Evolutionary conservation across 2,797 vertebrate species (phyloP), one percentile per base, ranked within the genome.

Genomic region (Caiman crocodilus): DNA sequence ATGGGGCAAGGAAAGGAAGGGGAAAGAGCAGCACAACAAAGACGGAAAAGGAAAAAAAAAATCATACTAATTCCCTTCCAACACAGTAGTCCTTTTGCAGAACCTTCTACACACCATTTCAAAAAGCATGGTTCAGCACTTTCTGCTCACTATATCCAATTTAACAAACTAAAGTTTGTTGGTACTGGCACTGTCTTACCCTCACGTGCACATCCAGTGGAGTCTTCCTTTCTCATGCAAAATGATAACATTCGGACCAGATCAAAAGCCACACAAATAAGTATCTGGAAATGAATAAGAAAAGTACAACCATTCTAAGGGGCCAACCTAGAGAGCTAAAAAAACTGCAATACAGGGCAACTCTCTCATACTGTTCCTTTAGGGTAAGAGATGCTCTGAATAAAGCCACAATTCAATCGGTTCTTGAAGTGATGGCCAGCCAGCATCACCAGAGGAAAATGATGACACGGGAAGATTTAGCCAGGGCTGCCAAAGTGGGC

Each of bases 21-120:
- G 65, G 28, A 90, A 79, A 5, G 5, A 80, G 7, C 50, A 82
- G 7, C 83, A 73, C 90, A 93, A 81, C 77, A 94, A 76, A 94
- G 81, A 76, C 15, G 26, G 64, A 91, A 25, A 23, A 1, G 60
- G 55, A 5, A 60, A 75, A 76, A 35, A 64, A 87, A 76, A 35
- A 90, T 82, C 25, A 67, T 42, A 77, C 1, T 23, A n/a, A 3
- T 4, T 59, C 90, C 76, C 65, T 69, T 30, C 82, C 60, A 93
- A 87, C 11, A 10, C 1, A 4, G 56, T 10, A 74, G 73, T 91
- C 85, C 61, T 71, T 64, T 61, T 50, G 64, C 26, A 84, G 32
- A 94, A 67, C 61, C 78, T 90, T 90, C 35, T 61, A 25, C 4
- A 83, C 14, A 23, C 69, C 42, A 73, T 56, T 87, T n/a, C 71